Percentiles rank a stretch among this genome's conserved stretches.
phyloP scores from a whole-genome alignment of 2,888 invertebrate species.

The Brachypterus glaber region DNA sequence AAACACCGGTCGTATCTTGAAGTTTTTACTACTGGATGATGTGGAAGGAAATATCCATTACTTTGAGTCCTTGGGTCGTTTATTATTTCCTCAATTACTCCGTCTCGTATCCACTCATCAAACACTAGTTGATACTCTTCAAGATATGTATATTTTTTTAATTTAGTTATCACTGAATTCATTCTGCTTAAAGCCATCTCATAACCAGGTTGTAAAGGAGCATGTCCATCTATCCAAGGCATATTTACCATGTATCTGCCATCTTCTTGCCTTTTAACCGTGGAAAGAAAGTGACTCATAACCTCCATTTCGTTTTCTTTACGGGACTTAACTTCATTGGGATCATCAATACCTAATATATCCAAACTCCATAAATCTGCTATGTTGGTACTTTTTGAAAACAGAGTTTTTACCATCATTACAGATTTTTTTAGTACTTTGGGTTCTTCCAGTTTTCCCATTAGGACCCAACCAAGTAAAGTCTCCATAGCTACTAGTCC shows the following conservation, averaged over 20 bases:
- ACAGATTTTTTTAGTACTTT: background rate
- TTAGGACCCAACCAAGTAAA: conserved; percentile 7
- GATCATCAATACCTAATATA: conserved; percentile 12
- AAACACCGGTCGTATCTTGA: conserved; percentile 23
- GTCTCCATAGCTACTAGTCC: conserved; percentile 9
- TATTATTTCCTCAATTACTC: conserved; percentile 14
- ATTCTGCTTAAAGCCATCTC: too few species aligned
- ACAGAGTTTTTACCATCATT: background rate
- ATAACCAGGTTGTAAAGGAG: conserved; percentile 13
- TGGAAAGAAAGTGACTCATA: conserved; percentile 16
- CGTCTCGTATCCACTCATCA: conserved; percentile 14
- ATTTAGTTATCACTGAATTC: too few species aligned
- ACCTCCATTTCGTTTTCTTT: conserved; percentile 10
- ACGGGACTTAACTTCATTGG: conserved; percentile 6
- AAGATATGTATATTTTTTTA: too few species aligned
- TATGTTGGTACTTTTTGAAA: conserved; percentile 3
- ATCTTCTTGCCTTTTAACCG: conserved; percentile 9
- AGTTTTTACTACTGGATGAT: conserved; percentile 17
- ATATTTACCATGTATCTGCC: conserved; percentile 18
- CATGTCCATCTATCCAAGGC: conserved; percentile 17
- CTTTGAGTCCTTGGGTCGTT: background rate
- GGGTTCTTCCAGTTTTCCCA: conserved; percentile 5
- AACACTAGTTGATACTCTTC: conserved; percentile 12
- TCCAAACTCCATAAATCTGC: too few species aligned
- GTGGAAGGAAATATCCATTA: too few species aligned